Evolutionary conservation across 1,140 invertebrate species (phyloP), one percentile per base, ranked within the genome.

Genomic region (Heliothis virescens): DNA sequence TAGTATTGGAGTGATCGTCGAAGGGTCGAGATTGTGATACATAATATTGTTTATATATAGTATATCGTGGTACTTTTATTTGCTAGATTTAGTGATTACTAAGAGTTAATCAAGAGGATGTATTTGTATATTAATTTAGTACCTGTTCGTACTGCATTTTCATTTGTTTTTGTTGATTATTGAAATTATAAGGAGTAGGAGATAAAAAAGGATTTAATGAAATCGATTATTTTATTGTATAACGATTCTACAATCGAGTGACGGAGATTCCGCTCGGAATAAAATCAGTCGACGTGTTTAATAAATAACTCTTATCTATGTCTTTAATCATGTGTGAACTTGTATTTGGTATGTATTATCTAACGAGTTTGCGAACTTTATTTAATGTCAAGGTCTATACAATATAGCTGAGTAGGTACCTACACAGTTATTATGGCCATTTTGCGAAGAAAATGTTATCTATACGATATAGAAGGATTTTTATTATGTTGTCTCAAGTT

Each of bases 11-110:
- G 21, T 69, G 77, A 52, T 72, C 34, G 78, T 72, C 34, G 78
- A 76, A 77, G 73, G 80, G 73, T 74, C 60, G 78, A 60, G 53
- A 83, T 73, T 84, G 83, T 84, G 83, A 84, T 84, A 82, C 52
- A 79, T 79, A 50, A 63, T 76, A 48, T 78, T 67, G 62, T 67
- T 77, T 41, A 67, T 77, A 75, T 47, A 77, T 77, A 77, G 29
- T 77, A 77, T 77, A 67, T 75, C 75, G 62, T 78, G 62, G 62
- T 78, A 67, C 62, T 77, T 78, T 67, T 78, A 78, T 78, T 67
- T 57, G 69, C 12, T 78, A 78, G 62, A 47, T 69, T 67, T 78
- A 78, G 16, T 48, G 29, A 55, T 78, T 78, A 57, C 63, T 78
- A 55, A 67, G 62, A 57, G 26, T 63, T 26, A 78, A 69, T 57